phyloP scores from a whole-genome alignment of 2,113 vertebrate genomes.

The Charina bottae region DNA sequence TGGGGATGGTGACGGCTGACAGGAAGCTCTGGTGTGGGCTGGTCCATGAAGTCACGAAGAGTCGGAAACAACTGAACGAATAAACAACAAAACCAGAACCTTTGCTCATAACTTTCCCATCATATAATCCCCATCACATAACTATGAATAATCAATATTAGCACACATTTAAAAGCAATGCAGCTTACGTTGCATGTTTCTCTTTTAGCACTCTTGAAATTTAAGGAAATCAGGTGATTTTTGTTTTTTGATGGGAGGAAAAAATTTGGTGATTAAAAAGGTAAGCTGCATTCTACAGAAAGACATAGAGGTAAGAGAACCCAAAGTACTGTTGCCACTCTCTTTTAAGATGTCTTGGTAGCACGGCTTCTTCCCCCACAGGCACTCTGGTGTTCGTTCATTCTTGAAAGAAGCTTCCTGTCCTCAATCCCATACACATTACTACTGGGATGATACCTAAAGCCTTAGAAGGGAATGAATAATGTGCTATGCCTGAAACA shows the following conservation, averaged over 20 bases:
- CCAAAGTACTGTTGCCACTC: neutral
- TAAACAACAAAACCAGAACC: too few relatives aligned
- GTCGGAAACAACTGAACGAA: too few relatives aligned
- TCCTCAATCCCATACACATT: neutral
- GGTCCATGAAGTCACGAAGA: too few relatives aligned
- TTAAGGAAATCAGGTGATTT: conserved; percentile 33
- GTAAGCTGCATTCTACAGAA: neutral
- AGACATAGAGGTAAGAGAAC: neutral
- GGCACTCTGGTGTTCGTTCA: neutral
- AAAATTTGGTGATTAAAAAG: conserved; percentile 40
- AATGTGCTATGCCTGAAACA: conserved; percentile 49
- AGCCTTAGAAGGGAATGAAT: conserved; percentile 14
- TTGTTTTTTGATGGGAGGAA: neutral
- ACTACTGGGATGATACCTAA: conserved; percentile 32
- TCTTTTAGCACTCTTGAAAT: conserved; percentile 61
- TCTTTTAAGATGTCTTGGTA: neutral
- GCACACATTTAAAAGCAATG: conserved; percentile 69
- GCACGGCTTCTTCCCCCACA: neutral
- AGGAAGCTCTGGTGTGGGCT: too few relatives aligned
- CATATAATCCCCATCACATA: conserved; percentile 20
- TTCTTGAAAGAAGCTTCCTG: neutral
- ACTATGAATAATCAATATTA: conserved; percentile 58
- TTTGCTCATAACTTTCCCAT: conserved; percentile 37
- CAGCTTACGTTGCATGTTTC: conserved; percentile 59
- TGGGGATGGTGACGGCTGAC: too few relatives aligned